phyloP scores from a whole-genome alignment of 2,797 vertebrate genomes.

The Lepus townsendii region DNA sequence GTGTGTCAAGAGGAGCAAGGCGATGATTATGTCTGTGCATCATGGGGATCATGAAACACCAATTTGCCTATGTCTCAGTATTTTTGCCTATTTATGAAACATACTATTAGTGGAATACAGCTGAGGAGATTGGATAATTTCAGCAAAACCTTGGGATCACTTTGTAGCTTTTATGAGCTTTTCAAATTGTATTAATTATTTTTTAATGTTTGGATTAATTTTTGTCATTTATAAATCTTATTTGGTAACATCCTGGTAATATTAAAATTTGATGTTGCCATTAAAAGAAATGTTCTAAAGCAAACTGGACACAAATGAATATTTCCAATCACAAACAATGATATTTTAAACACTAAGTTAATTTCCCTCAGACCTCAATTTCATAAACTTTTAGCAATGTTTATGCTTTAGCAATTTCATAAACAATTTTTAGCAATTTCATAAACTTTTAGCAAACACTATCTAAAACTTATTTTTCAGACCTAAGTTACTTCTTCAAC shows the following conservation, averaged over 20 bases:
- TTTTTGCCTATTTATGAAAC: slow-evolving; percentile 8
- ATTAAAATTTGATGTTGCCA: slow-evolving; percentile 26
- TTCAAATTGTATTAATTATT: slow-evolving; percentile 46
- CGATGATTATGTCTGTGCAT: neutral
- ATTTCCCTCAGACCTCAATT: neutral
- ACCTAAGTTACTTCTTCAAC: slow-evolving; percentile 14
- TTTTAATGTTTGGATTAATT: slow-evolving; percentile 52
- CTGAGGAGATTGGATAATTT: neutral
- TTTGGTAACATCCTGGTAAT: slow-evolving; percentile 25
- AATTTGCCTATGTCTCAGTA: neutral
- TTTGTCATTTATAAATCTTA: slow-evolving; percentile 33
- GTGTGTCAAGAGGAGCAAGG: neutral
- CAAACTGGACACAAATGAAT: slow-evolving; percentile 47
- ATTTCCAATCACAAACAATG: slow-evolving; percentile 50
- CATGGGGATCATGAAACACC: neutral
- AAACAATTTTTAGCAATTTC: slow-evolving; percentile 5
- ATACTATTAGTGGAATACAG: neutral
- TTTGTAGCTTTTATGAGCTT: neutral
- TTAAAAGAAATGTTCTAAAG: slow-evolving; percentile 41
- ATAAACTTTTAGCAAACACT: slow-evolving; percentile 37
- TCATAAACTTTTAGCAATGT: slow-evolving; percentile 54
- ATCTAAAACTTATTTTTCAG: slow-evolving; percentile 52
- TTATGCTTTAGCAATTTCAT: neutral
- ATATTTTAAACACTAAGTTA: slow-evolving; percentile 25
- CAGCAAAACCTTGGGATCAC: slow-evolving; percentile 12